Conservation (phyloP, 1,140 invertebrate genomes). For the Euglossa dilemma region DNA sequence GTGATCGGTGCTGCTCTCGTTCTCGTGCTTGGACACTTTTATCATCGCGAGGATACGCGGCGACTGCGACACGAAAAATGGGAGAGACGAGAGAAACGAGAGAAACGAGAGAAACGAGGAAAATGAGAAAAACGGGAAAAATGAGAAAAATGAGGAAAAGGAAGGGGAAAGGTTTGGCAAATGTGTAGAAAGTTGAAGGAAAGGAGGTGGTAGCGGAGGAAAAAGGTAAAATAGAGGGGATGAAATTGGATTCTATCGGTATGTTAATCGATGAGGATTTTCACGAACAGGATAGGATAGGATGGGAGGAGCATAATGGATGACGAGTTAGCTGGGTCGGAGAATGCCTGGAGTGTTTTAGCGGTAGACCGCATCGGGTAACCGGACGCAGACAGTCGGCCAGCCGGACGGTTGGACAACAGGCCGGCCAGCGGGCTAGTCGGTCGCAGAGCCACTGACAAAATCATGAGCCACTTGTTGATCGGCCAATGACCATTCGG, state of each 20-base stretch:
- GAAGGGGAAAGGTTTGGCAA: no score
- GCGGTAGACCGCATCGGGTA: conserved; percentile 58
- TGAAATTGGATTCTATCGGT: neutral
- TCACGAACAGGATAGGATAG: neutral
- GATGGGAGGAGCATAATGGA: neutral
- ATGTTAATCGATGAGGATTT: neutral
- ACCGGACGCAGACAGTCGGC: conserved; percentile 25
- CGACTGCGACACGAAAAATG: no score
- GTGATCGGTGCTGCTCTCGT: no score
- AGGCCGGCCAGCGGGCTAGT: conserved; percentile 5
- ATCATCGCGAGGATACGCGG: no score
- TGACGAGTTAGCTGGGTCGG: neutral
- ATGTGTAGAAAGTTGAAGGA: no score
- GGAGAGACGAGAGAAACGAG: no score
- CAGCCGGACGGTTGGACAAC: neutral
- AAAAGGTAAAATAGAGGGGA: neutral
- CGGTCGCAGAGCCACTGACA: conserved; percentile 71
- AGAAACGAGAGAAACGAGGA: no score
- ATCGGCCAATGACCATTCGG: conserved; percentile 72
- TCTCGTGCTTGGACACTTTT: no score
- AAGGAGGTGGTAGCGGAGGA: no score
- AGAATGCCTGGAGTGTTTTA: conserved; percentile 14
- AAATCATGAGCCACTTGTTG: conserved; percentile 81
- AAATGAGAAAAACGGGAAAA: no score
- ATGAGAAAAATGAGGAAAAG: no score